Base-by-base conservation (phyloP, 2,113 vertebrate species). In the Equus przewalskii region DNA sequence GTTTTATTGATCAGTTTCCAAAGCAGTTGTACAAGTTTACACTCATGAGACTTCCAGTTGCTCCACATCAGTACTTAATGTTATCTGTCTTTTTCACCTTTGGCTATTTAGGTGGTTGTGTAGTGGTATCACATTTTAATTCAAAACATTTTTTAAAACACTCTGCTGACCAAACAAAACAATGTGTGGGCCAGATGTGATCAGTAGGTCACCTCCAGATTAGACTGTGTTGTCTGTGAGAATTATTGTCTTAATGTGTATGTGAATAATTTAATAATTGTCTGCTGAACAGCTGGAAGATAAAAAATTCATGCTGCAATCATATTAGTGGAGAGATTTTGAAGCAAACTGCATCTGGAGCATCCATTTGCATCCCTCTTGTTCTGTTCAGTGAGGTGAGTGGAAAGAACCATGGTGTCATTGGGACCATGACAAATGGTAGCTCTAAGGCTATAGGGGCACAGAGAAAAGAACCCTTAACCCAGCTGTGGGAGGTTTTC, bases 271-370 rank as follows among this genome's bases (percentile, higher is more conserved):
- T 89, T 62, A 62, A 56, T 94, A 88, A n/a, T 51, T 79, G 19
- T 93, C 69, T 78, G 11, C 24, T 58, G 49, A 56, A 58, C 62
- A 73, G n/a, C 64, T 85, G 41, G 64, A 80, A 97, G 22, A 89
- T 80, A 26, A 85, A 95, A 92, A 88, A 28, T 41, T 78, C 76
- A 83, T 80, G 49, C 44, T 73, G 10, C 6, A 26, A 11, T 69
- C 58, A 75, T 96, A 28, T 75, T 73, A 84, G 26, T 96, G 70
- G 54, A 73, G 70, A 92, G 46, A 84, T 84, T 80, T 83, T 79
- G 56, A 79, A 85, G 83, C 22, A 44, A 44, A 69, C 46, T 80
- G 33, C 64, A 72, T 33, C 41, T 83, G 72, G 64, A 86, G 24
- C 16, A 56, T 89, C 41, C 8, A 54, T 93, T 56, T 85, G 62